These are phyloP conservation scores for Anolis sagrei DNA, from an alignment of 2,113 vertebrate species.

Conservation along the genomic window DNA sequence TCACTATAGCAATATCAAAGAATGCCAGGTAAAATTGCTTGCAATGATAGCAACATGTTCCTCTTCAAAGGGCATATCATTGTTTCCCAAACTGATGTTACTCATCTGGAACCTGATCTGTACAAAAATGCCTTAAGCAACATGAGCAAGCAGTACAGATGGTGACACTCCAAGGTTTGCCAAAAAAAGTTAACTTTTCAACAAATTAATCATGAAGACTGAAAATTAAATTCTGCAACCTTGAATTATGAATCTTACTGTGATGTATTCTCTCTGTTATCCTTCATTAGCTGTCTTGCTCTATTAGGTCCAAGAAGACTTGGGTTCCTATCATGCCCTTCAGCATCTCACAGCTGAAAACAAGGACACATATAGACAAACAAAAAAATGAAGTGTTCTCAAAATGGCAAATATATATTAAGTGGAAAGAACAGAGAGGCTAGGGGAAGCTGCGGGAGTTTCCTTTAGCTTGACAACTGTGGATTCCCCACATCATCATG, in stretches of 20 bases:
- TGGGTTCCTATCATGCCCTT: background rate
- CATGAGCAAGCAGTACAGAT: background rate
- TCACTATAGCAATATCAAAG: background rate
- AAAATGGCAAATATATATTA: too few species aligned
- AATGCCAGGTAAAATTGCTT: background rate
- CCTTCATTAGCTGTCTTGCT: slow-evolving; percentile 31
- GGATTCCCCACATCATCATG: too few species aligned
- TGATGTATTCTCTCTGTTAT: background rate
- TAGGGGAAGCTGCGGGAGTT: too few species aligned
- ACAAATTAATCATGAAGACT: background rate
- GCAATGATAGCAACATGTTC: background rate
- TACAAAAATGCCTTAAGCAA: background rate
- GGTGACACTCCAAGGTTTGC: background rate
- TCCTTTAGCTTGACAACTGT: too few species aligned
- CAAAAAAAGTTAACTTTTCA: background rate
- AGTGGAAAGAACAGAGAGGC: too few species aligned
- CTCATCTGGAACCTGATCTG: slow-evolving; percentile 15
- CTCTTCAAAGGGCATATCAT: background rate
- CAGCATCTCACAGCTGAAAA: too few species aligned
- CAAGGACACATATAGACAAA: background rate
- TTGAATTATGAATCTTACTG: background rate
- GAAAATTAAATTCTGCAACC: rapidly evolving
- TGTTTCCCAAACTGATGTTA: background rate
- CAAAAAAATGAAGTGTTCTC: too few species aligned
- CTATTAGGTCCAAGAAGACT: background rate